Evolutionary conservation across 2,888 invertebrate genomes (phyloP).

Genomic region (Nymphalis polychloros): DNA sequence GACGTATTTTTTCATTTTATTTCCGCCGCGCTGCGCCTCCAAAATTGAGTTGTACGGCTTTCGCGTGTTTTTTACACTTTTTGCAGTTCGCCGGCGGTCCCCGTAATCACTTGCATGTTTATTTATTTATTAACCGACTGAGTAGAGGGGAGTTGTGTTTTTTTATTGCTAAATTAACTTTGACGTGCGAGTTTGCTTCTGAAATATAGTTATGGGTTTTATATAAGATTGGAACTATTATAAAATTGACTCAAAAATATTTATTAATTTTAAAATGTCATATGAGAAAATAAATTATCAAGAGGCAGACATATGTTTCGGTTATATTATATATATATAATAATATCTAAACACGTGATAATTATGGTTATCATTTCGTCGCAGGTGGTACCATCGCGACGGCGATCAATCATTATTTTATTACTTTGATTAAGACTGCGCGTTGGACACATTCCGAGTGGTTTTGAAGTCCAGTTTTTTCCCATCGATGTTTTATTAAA

Average conservation of each 20-base stretch:
- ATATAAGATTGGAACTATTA: no score
- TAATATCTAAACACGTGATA: slow-evolving; percentile 20
- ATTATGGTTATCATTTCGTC: slow-evolving; percentile 16
- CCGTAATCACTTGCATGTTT: slow-evolving; percentile 73
- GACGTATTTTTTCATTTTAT: slow-evolving; percentile 67
- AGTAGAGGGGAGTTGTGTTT: slow-evolving; percentile 33
- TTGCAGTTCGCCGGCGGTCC: slow-evolving; percentile 72
- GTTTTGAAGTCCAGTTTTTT: slow-evolving; percentile 9
- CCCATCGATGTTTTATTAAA: neutral
- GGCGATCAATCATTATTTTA: slow-evolving; percentile 73
- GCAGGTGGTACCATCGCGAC: slow-evolving; percentile 28
- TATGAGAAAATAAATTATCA: no score
- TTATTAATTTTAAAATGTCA: neutral
- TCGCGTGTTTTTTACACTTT: slow-evolving; percentile 60
- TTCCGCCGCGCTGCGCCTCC: slow-evolving; percentile 72
- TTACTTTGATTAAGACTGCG: slow-evolving; percentile 70
- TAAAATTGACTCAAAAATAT: no score
- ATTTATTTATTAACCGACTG: slow-evolving; percentile 71
- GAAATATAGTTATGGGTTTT: neutral
- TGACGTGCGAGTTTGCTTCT: neutral
- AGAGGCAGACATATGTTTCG: no score
- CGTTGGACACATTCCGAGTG: slow-evolving; percentile 50
- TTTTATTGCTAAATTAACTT: slow-evolving; percentile 16
- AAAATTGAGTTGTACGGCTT: slow-evolving; percentile 80
- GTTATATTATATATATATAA: neutral